phyloP scores from a whole-genome alignment of 2,888 invertebrate species.

The Hedya salicella region DNA sequence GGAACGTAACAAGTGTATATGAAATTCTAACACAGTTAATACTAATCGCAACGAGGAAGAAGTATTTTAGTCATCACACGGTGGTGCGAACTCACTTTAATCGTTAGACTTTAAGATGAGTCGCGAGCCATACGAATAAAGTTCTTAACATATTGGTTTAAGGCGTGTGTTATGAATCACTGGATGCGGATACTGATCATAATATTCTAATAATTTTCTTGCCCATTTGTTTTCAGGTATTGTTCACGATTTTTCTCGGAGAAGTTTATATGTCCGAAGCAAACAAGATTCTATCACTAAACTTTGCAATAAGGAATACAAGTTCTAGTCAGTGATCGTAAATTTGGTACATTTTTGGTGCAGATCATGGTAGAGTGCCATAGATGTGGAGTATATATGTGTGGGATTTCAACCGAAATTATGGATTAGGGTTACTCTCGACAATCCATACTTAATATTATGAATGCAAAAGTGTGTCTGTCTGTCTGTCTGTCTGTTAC shows the following conservation, averaged over 20 bases:
- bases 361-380: no score
- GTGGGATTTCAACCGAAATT: no score
- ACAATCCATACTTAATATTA: no score
- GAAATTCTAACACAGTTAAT: background rate
- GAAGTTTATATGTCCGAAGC: no score
- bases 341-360: no score
- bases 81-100: constrained; percentile 54
- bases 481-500: no score
- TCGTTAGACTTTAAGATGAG: constrained; percentile 20
- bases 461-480: no score
- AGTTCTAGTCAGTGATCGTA: no score
- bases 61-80: constrained; percentile 72
- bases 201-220: constrained; percentile 4
- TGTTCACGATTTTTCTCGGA: background rate
- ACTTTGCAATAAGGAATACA: no score
- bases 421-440: no score
- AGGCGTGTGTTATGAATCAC: constrained; percentile 16
- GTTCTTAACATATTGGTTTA: constrained; percentile 6
- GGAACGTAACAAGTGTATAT: constrained; percentile 2
- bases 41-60: background rate
- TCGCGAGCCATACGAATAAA: background rate
- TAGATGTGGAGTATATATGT: no score
- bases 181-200: background rate
- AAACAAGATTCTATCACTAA: no score
- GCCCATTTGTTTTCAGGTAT: background rate